phyloP scores from a whole-genome alignment of 2,113 vertebrate genomes.

The Indicator indicator region DNA sequence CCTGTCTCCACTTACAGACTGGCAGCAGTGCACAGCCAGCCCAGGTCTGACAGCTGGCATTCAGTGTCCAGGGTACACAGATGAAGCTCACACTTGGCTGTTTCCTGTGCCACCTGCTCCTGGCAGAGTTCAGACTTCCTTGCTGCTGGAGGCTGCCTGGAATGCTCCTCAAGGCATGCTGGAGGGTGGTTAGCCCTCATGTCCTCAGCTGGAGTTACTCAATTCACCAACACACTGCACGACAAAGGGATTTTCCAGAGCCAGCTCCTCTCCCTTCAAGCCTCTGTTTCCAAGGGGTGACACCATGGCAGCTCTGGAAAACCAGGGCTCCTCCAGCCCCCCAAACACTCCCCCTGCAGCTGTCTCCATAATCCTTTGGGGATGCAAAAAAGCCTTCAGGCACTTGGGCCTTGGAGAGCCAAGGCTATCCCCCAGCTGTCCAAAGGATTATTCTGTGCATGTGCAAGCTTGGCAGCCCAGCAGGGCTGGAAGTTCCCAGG shows the following conservation, averaged over 20 bases:
- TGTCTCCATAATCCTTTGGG: not conserved
- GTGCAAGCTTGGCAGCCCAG: not conserved
- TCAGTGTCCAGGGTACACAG: not conserved
- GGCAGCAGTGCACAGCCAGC: not conserved
- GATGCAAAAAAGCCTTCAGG: not conserved
- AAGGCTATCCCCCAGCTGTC: not conserved
- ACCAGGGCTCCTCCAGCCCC: not conserved
- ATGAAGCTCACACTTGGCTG: not conserved
- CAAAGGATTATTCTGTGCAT: not conserved
- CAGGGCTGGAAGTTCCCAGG: fast-evolving
- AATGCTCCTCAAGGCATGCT: fast-evolving
- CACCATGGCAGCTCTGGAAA: not conserved
- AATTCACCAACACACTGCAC: not conserved
- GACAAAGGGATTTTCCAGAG: not conserved
- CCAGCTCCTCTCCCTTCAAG: not conserved
- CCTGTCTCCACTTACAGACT: not conserved
- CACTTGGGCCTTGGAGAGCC: not conserved
- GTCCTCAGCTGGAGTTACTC: not conserved
- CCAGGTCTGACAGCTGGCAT: not conserved
- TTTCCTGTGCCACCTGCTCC: not conserved
- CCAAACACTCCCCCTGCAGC: not conserved
- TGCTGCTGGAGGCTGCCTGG: not conserved
- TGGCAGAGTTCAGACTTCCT: not conserved
- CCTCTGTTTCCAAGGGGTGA: not conserved
- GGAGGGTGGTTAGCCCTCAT: not conserved